Evolutionary conservation across 2,888 invertebrate genomes (phyloP), one percentile per base, ranked within the genome.

Genomic region (Caenorhabditis sinica): DNA sequence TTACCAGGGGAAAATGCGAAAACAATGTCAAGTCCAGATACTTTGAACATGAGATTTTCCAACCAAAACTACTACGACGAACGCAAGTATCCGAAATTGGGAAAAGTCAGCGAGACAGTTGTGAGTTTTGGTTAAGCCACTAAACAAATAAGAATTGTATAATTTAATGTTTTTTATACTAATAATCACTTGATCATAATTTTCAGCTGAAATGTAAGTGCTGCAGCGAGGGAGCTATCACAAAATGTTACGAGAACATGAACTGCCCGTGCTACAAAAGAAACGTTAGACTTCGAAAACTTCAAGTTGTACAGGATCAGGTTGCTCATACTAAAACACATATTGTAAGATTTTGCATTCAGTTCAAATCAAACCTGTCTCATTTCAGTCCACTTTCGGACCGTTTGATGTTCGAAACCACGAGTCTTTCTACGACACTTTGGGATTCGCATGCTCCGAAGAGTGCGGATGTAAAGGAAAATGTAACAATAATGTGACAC

Each of bases 181-280:
- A 33, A 33, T 33, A 6, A 4, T 33, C 33, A 33, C 8, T 33
- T 33, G 33, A 8, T 6, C 33, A 6, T 33, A 33, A 33, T 11
- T 28, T 69, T 40, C 53, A 79, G 77, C 40, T 79, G 15, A 53
- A 23, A 20, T 79, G 77, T 40, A n/a, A 53, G 8, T 79, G 77
- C 20, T 71, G 77, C 45, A 51, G 28, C 6, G 11, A n/a, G 1
- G 63, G 56, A n/a, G 28, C 69, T 0, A 56, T 79, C 2, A 56
- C 53, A 17, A 51, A 36, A 17, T 79, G 77, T 43, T 79, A 60
- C 40, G 25, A 51, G 23, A 79, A 79, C 9, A 40, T 36, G 2
- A 61, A 71, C 20, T 79, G 77, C 15, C 17, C 33, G 13, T 79
- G 77, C 63, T 69, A 58, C 40, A 33, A 45, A 6, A 28, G 23